phyloP scores from a whole-genome alignment of 2,113 vertebrate genomes.

The Corvus hawaiiensis region DNA sequence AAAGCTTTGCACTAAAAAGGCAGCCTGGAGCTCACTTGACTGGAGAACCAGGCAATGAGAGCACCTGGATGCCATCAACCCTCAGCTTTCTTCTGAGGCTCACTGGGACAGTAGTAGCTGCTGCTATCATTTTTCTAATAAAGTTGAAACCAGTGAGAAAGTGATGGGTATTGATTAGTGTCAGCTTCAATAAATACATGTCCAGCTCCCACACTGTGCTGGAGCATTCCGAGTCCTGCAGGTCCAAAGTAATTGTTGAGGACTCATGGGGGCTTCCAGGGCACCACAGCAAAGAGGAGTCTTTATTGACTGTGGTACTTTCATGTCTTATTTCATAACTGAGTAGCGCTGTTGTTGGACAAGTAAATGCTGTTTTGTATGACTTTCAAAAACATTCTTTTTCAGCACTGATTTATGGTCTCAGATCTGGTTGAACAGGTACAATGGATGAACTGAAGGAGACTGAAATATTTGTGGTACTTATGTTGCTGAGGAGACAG shows the following conservation, averaged over 20 bases:
- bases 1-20: not conserved
- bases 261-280: not conserved
- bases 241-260: not conserved
- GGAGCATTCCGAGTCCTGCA: not conserved
- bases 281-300: not conserved
- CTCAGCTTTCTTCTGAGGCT: not conserved
- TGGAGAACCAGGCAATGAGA: not conserved
- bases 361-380: not conserved
- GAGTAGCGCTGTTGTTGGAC: not conserved
- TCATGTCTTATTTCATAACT: not conserved
- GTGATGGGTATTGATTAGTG: conserved; percentile 19
- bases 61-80: not conserved
- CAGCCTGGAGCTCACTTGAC: not conserved
- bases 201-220: not conserved
- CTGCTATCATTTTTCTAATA: not conserved
- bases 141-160: not conserved
- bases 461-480: not conserved
- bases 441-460: not conserved
- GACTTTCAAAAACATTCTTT: not conserved
- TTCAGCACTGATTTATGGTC: not conserved
- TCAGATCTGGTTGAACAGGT: not conserved
- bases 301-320: not conserved
- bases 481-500: not conserved
- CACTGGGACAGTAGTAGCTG: not conserved
- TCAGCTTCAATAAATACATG: not conserved